Evolutionary conservation across 2,113 vertebrate species (phyloP), one percentile per base, ranked within the genome.

Genomic region (Psittacus erithacus): DNA sequence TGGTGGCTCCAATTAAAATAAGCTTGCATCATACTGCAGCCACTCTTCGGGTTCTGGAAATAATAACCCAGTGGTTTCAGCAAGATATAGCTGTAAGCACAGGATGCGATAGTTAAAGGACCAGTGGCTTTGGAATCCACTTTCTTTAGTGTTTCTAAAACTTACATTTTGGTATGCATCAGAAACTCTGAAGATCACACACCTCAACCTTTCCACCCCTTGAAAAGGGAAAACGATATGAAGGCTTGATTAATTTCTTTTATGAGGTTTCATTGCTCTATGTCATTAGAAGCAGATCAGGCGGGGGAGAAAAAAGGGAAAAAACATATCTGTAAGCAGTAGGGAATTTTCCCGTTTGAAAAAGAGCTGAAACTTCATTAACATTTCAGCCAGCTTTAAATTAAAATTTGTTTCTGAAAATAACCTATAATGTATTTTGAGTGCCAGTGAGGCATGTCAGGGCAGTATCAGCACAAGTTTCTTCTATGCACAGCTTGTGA

Each of bases 321-420:
- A 60, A 82, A 74, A 90, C 39, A 38, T 20, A 71, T 93, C 69
- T 88, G 22, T 85, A 87, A 91, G 75, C 53, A 73, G 31, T 57
- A 76, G 53, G 78, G 46, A 79, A 55, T 90, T 88, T 53, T 94
- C 18, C 39, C 46, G 33, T 88, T 90, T 80, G 50, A 95, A 92
- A 92, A 95, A 90, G 49, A 91, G 31, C 71, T 86, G 59, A 77
- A 94, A 80, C 68, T 92, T 96, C 82, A 90, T 93, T 93, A 91
- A 83, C 71, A 39, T 94, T 93, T 94, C 90, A 88, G 68, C 78
- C 67, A 83, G 71, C 75, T 94, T 90, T 91, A 90, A 85, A 85
- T 95, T 87, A 91, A 93, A 88, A 85, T 77, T 77, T 94, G 46
- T 52, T 35, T 90, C 59, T 85, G 92, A 87, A 94, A 90, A 94